Evolutionary conservation across 2,113 vertebrate species (phyloP), one percentile per base, ranked within the genome.

Genomic region (Ornithorhynchus anatinus): DNA sequence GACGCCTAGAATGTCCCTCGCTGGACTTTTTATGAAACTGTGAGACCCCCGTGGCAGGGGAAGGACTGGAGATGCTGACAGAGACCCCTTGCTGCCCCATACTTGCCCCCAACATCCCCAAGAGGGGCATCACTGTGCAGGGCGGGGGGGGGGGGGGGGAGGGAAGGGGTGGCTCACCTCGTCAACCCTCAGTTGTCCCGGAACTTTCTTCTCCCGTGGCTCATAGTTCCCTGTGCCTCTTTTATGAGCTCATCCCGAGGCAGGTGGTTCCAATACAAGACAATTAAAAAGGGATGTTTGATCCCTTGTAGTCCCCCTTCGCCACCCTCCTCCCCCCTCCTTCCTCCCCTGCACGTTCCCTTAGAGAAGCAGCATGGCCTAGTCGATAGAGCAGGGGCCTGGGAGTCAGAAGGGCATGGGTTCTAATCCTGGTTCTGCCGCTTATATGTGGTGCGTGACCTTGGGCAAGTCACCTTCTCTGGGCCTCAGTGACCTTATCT

Each of bases 211-310:
- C 53, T 40, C 40, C 23, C 2, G 29, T 42, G 51, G 66, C 75
- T 87, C 81, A 75, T 59, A 67, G 72, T 72, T 42, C 39, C 64
- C 75, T 25, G 77, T 73, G 59, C 75, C 63, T 84, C 60, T 48
- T 19, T 23, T 53, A 52, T 85, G 80, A 87, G 80, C 70, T 75
- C 80, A 84, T 75, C 70, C 53, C 2, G 29, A 60, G 48, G 73
- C 86, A 88, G 78, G 73, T 88, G 86, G 66, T 84, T 85, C 83
- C 64, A 80, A 84, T 84, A 77, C 59, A 72, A 44, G 20, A n/a
- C 48, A 50, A 47, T 59, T 65, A 45, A 45, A 10, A 61, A 37
- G 36, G 42, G 59, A 32, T 14, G n/a, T 72, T 42, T 69, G 67
- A 77, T 69, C 48, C 44, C 43, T 37, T 3, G 48, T 79, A 77